Conservation (phyloP, 2,113 vertebrate species). For the Hystrix brachyura region DNA sequence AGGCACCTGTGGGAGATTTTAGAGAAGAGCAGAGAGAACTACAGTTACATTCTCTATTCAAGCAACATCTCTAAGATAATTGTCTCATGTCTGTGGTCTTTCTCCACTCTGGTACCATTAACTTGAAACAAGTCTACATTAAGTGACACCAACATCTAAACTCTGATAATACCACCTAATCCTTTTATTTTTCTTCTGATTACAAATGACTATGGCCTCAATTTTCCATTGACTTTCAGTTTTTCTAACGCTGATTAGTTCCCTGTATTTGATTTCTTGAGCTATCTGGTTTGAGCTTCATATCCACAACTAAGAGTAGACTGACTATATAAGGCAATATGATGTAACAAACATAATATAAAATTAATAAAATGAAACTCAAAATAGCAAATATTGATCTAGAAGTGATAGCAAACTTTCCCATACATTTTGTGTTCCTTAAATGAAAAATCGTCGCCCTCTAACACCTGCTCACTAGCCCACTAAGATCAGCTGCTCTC, state of each 20-base stretch:
- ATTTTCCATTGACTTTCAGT: not conserved
- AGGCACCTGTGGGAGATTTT: not conserved
- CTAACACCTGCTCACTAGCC: not conserved
- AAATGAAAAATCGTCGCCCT: not conserved
- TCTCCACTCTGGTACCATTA: not conserved
- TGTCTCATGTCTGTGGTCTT: too few relatives aligned
- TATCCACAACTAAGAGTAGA: not conserved
- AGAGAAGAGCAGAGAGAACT: not conserved
- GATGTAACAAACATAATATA: not conserved
- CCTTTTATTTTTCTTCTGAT: not conserved
- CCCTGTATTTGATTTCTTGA: not conserved
- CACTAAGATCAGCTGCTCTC: too few relatives aligned
- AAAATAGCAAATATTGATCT: not conserved
- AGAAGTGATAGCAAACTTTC: not conserved
- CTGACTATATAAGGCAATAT: not conserved
- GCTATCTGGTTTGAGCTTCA: not conserved
- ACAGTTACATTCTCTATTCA: not conserved
- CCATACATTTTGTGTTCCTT: not conserved
- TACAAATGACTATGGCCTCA: not conserved
- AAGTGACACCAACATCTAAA: not conserved
- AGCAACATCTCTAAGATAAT: not conserved
- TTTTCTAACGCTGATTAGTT: not conserved
- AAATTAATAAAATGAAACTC: not conserved
- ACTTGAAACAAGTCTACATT: not conserved
- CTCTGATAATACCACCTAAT: too few relatives aligned